These are phyloP conservation scores for Sialia sialis DNA, from an alignment of 2,113 vertebrate genomes.

Conservation along the genomic window DNA sequence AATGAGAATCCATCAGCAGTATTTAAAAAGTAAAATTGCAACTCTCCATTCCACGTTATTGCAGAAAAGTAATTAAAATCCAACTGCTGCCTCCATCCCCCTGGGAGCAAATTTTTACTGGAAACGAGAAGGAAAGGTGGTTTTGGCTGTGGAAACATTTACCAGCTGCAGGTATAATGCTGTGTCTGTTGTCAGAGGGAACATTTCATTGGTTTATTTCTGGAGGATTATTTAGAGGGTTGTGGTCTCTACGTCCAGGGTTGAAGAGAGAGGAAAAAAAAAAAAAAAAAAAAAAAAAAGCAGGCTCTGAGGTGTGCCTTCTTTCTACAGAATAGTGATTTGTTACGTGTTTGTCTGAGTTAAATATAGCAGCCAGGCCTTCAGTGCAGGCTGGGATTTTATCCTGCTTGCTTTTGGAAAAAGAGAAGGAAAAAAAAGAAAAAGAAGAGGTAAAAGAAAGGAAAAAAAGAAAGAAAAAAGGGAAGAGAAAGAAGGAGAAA, in stretches of 20 bases:
- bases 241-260: constrained; percentile 78
- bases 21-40: background rate
- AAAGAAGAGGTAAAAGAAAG: too few species aligned
- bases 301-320: constrained; percentile 70
- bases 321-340: constrained; percentile 75
- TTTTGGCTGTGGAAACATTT: constrained; percentile 80
- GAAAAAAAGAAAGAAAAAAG: background rate
- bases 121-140: constrained; percentile 77
- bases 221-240: constrained; percentile 83
- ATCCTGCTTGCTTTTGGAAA: constrained; percentile 2
- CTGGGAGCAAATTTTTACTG: constrained; percentile 79
- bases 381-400: constrained; percentile 53
- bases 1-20: constrained; percentile 29
- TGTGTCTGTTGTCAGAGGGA: constrained; percentile 77
- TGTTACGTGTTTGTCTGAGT: constrained; percentile 81
- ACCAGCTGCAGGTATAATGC: constrained; percentile 82
- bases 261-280: constrained; percentile 64
- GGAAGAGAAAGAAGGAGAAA: background rate
- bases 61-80: constrained; percentile 79
- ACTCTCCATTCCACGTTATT: constrained; percentile 56
- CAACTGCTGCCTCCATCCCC: constrained; percentile 73
- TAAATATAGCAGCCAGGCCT: constrained; percentile 76
- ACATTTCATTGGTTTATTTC: constrained; percentile 82
- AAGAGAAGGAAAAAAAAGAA: background rate
- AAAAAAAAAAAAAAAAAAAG: constrained; percentile 8